A percentile compares a stretch with the other conserved stretches of the same genome.
These are phyloP conservation scores for Drosophila parthenogenetica DNA, from an alignment of 2,888 invertebrate genomes.

Conservation along the genomic window DNA sequence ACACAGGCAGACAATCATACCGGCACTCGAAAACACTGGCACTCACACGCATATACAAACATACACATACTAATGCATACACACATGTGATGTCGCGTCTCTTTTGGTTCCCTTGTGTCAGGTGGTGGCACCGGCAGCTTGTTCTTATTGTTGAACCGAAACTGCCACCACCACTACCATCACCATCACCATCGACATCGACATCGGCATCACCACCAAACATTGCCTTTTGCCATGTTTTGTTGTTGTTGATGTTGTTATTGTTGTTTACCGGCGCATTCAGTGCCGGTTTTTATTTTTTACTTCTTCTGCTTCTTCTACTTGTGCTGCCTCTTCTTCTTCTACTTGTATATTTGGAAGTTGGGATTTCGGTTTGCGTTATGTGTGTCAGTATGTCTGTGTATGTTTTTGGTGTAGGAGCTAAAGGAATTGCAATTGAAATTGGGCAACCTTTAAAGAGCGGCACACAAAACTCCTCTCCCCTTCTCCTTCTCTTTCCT, in stretches of 20 bases:
- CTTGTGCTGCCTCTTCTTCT: constrained; percentile 11
- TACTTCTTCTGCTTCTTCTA: constrained; percentile 9
- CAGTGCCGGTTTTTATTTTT: constrained; percentile 59
- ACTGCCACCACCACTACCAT: constrained; percentile 13
- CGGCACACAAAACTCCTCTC: constrained; percentile 12
- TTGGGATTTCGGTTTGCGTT: constrained; percentile 24
- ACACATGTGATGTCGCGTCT: constrained; percentile 32
- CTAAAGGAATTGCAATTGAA: constrained; percentile 13
- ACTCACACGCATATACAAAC: constrained; percentile 4
- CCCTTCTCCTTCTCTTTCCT: neutral
- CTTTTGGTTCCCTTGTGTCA: constrained; percentile 38
- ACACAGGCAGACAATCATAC: neutral
- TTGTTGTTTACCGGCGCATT: constrained; percentile 71
- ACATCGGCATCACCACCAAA: neutral
- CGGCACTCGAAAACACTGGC: neutral
- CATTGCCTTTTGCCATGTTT: constrained; percentile 52
- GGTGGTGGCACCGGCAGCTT: constrained; percentile 37
- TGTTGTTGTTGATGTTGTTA: constrained; percentile 76
- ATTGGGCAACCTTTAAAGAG: constrained; percentile 39
- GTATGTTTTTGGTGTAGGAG: constrained; percentile 37
- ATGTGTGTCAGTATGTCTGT: constrained; percentile 40
- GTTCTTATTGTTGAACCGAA: constrained; percentile 46
- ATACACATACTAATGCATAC: constrained; percentile 12
- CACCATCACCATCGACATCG: neutral
- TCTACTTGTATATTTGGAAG: constrained; percentile 32